Evolutionary conservation across 2,113 vertebrate genomes (phyloP).

Genomic region (Aptenodytes forsteri): DNA sequence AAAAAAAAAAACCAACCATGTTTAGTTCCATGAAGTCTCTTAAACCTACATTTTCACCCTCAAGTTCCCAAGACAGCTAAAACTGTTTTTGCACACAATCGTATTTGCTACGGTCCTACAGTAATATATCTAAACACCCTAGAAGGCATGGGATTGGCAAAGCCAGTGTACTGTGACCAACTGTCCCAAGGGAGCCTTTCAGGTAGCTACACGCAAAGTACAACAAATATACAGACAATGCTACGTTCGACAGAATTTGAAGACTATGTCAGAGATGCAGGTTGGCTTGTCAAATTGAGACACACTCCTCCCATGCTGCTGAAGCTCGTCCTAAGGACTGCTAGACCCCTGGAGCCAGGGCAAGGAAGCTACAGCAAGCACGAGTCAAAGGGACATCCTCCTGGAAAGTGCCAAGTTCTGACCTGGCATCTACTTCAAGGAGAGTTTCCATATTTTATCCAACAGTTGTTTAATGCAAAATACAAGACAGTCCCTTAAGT

Average conservation of each 20-base stretch:
- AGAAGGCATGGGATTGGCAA: not conserved
- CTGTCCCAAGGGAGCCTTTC: not conserved
- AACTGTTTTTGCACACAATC: not conserved
- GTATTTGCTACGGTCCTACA: not conserved
- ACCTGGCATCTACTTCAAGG: not conserved
- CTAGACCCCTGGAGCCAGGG: not conserved
- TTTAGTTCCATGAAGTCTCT: not conserved
- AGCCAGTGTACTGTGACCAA: accelerated
- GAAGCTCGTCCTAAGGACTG: not conserved
- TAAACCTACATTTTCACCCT: not conserved
- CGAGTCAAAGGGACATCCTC: not conserved
- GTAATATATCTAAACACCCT: not conserved
- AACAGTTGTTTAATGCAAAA: not conserved
- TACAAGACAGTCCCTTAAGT: not conserved
- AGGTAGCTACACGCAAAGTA: not conserved
- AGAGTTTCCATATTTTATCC: not conserved
- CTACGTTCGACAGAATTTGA: not conserved
- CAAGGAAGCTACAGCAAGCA: not conserved
- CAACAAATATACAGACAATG: not conserved
- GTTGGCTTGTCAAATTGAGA: not conserved
- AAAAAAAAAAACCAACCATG: not conserved
- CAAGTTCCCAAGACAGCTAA: not conserved
- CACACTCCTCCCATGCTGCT: accelerated
- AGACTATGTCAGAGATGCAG: not conserved
- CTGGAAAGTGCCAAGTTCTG: not conserved